These are phyloP conservation scores for Panthera tigris DNA, from an alignment of 2,113 vertebrate species.

Conservation along the genomic window DNA sequence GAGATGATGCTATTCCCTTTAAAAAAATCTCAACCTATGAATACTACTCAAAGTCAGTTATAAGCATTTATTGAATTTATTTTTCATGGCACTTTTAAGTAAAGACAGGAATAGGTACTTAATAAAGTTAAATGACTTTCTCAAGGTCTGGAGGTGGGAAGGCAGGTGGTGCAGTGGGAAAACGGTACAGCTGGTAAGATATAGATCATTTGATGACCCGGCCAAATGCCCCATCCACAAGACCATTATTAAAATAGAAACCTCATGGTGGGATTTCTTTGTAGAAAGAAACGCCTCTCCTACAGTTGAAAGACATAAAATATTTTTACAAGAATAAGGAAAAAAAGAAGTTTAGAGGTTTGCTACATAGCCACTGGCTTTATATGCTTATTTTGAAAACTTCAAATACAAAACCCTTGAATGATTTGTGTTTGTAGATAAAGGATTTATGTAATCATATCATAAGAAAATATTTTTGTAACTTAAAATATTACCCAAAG, in stretches of 20 bases:
- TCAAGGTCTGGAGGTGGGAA: background rate
- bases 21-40: background rate
- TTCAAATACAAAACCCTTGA: background rate
- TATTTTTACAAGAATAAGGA: conserved; percentile 16
- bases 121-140: background rate
- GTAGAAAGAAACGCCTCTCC: conserved; percentile 15
- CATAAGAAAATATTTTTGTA: conserved; percentile 65
- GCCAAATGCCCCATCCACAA: background rate
- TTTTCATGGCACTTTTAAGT: background rate
- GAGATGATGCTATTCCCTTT: background rate
- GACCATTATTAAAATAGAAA: background rate
- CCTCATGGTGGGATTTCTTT: background rate
- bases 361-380: background rate
- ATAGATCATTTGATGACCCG: background rate
- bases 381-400: conserved; percentile 36
- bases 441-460: conserved; percentile 41
- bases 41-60: background rate
- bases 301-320: background rate
- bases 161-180: fast-evolving
- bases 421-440: conserved; percentile 62
- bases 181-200: background rate
- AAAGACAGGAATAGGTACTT: background rate
- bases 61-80: background rate
- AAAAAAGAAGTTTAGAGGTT: conserved; percentile 7
- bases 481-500: conserved; percentile 70